These are phyloP conservation scores for Zaprionus camerounensis DNA, from an alignment of 1,140 invertebrate genomes.

Conservation along the genomic window DNA sequence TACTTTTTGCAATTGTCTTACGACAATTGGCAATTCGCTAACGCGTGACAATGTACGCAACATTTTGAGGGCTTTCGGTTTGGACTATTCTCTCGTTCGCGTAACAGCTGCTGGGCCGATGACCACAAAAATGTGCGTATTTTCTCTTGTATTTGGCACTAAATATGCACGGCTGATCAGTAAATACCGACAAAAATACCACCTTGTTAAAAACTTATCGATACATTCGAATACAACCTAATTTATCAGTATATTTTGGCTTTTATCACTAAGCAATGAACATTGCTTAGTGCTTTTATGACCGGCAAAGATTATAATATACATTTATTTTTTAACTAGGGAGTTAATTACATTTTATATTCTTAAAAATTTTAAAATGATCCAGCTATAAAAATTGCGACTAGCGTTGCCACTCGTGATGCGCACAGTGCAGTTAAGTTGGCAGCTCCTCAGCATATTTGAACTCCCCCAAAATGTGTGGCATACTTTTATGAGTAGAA, in stretches of 20 bases:
- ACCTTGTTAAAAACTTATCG: neutral
- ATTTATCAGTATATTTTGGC: neutral
- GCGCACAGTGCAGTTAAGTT: neutral
- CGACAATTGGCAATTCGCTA: conserved; percentile 78
- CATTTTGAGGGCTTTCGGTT: conserved; percentile 61
- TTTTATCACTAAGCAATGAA: neutral
- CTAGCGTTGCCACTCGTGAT: neutral
- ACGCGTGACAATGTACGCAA: conserved; percentile 78
- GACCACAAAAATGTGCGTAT: conserved; percentile 17
- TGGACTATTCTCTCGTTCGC: conserved; percentile 48
- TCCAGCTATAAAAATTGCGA: neutral
- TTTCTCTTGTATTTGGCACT: neutral
- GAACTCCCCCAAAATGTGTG: neutral
- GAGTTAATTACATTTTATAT: neutral
- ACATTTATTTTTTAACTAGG: neutral
- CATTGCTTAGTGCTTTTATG: neutral
- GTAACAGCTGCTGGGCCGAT: conserved; percentile 47
- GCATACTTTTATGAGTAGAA: neutral
- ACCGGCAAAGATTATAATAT: too few species aligned
- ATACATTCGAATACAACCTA: neutral
- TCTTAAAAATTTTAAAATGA: neutral
- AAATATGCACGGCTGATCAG: conserved; percentile 21
- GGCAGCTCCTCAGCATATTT: neutral
- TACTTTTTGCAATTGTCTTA: conserved; percentile 84
- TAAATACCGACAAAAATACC: conserved; percentile 9